These are phyloP conservation scores for Pyralis farinalis DNA, from an alignment of 2,888 invertebrate genomes.

Conservation along the genomic window DNA sequence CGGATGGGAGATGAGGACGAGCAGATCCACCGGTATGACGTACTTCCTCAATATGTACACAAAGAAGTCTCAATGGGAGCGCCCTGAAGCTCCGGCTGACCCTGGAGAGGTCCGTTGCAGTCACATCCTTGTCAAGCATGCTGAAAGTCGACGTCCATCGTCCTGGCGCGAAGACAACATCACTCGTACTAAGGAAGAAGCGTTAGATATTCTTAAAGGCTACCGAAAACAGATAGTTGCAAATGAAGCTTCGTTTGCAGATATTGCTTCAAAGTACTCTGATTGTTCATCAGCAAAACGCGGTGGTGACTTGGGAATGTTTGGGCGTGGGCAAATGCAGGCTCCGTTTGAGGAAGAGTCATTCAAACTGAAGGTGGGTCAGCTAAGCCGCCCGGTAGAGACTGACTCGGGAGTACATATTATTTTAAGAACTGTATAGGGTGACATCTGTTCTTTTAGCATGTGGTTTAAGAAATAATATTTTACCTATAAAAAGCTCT, in stretches of 20 bases:
- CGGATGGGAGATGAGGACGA: conserved; percentile 96
- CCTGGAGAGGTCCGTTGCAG: conserved; percentile 90
- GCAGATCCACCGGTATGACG: conserved; percentile 93
- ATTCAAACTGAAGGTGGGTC: conserved; percentile 95
- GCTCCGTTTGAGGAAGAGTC: conserved; percentile 98
- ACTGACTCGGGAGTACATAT: conserved; percentile 99
- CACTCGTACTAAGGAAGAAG: conserved; percentile 94
- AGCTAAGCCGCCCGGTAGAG: conserved; percentile 94
- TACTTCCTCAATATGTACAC: conserved; percentile 97
- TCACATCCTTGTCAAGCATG: conserved; percentile 97
- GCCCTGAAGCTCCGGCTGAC: conserved; percentile 93
- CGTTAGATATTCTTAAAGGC: conserved; percentile 90
- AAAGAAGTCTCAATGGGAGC: conserved; percentile 99
- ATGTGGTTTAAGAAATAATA: too few species aligned
- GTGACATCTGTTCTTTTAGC: too few species aligned
- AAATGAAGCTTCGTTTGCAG: conserved; percentile 90
- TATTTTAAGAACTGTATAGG: conserved; percentile 93
- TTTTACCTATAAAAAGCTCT: too few species aligned
- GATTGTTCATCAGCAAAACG: conserved; percentile 98
- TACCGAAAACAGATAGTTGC: conserved; percentile 91
- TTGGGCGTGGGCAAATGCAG: conserved; percentile 97
- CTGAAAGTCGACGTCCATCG: conserved; percentile 94
- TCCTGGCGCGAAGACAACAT: conserved; percentile 98
- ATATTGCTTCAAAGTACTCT: conserved; percentile 94
- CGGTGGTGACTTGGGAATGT: conserved; percentile 97